Conservation (phyloP, 64 coral and sea anemone species). For the Pocillopora verrucosa region DNA sequence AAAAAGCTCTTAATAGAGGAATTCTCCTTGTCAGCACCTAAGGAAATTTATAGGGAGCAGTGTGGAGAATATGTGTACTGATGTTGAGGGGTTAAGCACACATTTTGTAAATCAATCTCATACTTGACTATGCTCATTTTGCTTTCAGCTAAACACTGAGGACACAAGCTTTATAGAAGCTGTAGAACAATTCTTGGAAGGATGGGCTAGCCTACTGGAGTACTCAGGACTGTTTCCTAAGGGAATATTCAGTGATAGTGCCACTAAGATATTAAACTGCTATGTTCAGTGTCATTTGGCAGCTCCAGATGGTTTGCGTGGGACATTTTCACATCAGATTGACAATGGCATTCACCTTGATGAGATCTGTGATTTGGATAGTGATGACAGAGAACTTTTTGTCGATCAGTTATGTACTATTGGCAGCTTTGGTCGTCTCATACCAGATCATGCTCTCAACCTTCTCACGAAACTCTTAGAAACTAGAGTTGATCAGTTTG, state of each 20-base stretch:
- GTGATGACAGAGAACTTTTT: constrained; percentile 87
- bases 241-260: constrained; percentile 65
- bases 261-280: constrained; percentile 76
- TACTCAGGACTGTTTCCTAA: constrained; percentile 54
- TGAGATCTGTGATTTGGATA: constrained; percentile 90
- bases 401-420: constrained; percentile 84
- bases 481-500: constrained; percentile 57
- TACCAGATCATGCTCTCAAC: constrained; percentile 58
- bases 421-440: constrained; percentile 75
- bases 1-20: no score
- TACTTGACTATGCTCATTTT: background rate
- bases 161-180: constrained; percentile 99
- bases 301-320: constrained; percentile 74
- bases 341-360: constrained; percentile 58
- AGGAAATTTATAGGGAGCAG: no score
- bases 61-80: no score
- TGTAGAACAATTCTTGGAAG: constrained; percentile 89
- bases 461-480: constrained; percentile 80
- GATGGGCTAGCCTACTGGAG: constrained; percentile 75
- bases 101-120: background rate
- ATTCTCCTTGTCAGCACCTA: no score
- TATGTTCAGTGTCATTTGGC: constrained; percentile 82
- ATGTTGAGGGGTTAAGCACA: no score
- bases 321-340: constrained; percentile 38
- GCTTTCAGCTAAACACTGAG: constrained; percentile 79